A percentile compares a stretch with the other conserved stretches of the same genome.
These are phyloP conservation scores for Aphyosemion australe DNA, from an alignment of 2,113 vertebrate species.

Conservation along the genomic window DNA sequence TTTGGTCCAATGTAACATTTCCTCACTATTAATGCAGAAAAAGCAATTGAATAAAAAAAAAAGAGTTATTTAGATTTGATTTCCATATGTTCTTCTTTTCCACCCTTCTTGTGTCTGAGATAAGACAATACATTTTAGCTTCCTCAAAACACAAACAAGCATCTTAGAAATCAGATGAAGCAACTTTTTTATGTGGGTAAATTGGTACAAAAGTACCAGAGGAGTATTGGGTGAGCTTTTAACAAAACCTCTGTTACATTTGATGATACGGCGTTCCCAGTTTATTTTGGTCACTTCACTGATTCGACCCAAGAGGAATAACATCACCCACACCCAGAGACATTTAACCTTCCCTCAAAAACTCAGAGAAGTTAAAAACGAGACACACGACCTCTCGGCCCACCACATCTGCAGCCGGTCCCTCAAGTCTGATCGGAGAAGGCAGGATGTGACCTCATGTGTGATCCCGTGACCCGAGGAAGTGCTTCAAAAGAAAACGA, in stretches of 20 bases:
- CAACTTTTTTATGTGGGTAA: not conserved
- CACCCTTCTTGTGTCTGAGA: too few relatives aligned
- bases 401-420: constrained; percentile 69
- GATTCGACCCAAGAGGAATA: constrained; percentile 60
- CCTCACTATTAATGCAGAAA: too few relatives aligned
- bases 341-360: constrained; percentile 59
- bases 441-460: constrained; percentile 81
- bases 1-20: too few relatives aligned
- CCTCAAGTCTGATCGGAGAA: constrained; percentile 74
- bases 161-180: too few relatives aligned
- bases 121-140: too few relatives aligned
- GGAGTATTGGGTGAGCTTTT: not conserved
- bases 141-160: too few relatives aligned
- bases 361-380: constrained; percentile 69
- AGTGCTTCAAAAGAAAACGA: constrained; percentile 69
- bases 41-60: too few relatives aligned
- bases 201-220: not conserved
- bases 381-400: constrained; percentile 53
- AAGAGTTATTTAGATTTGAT: too few relatives aligned
- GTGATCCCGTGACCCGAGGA: constrained; percentile 71
- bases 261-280: constrained; percentile 28
- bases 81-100: too few relatives aligned
- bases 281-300: constrained; percentile 57
- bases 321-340: constrained; percentile 34
- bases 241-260: constrained; percentile 23